Evolutionary conservation across 2,888 invertebrate genomes (phyloP), one percentile per base, ranked within the genome.

Genomic region (Clitarchus hookeri): DNA sequence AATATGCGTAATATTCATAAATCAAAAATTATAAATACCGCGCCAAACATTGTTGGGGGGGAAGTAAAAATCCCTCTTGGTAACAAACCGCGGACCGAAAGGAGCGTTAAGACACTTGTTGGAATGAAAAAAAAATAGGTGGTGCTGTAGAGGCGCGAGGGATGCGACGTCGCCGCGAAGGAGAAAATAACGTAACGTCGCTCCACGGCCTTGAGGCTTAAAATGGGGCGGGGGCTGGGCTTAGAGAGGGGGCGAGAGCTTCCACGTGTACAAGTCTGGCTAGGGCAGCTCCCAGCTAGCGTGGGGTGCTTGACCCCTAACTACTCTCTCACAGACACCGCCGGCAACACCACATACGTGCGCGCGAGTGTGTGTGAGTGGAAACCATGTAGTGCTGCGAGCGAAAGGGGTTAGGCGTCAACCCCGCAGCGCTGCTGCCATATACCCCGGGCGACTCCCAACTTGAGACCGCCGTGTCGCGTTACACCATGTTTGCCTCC

Each of bases 231-330:
- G 87, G 87, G 87, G 87, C 87, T 85, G 77, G 85, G 48, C 84
- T 79, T 87, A 85, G 77, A 85, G 84, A 77, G 84, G 85, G 83
- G 86, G 86, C 78, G 85, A 86, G 87, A 85, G 87, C 87, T n/a
- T 86, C 85, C 86, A 86, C 86, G 86, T 86, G 86, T 86, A 84
- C 79, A 84, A 84, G 44, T 27, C 82, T 86, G 84, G 84, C 86
- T 86, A 86, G 86, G 84, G 86, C 86, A 84, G 86, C 86, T 84
- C 54, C 65, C 48, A 84, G 85, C 86, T 44, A 48, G 86, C 86
- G 86, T 85, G 86, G 86, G 86, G 86, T 86, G 86, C 85, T 86
- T 86, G 86, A 86, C 86, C 86, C 86, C 84, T 86, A 79, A 86
- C 84, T 79, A 86, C 84, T 86, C 86, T 77, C 79, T 26, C 79